Percentiles rank a stretch among this genome's conserved stretches.
These are phyloP conservation scores for Trisateles emortualis DNA, from an alignment of 2,888 invertebrate species.

Conservation along the genomic window DNA sequence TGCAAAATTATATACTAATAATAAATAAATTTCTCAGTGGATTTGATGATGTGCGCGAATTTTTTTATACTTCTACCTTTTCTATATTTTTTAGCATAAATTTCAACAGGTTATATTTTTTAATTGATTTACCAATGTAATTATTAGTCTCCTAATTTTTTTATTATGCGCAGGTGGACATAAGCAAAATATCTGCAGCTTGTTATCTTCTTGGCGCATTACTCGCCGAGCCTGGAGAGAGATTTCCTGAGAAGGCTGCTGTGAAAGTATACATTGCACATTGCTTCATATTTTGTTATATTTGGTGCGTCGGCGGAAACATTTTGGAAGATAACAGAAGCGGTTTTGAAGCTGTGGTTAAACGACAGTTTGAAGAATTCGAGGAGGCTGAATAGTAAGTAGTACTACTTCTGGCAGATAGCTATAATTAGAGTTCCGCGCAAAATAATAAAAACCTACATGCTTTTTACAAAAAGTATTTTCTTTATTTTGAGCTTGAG, in stretches of 20 bases:
- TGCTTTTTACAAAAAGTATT: too few species aligned
- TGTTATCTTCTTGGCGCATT: slow-evolving; percentile 91
- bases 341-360: slow-evolving; percentile 90
- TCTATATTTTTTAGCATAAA: too few species aligned
- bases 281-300: slow-evolving; percentile 92
- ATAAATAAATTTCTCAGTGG: too few species aligned
- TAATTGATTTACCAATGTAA: too few species aligned
- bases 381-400: slow-evolving; percentile 88
- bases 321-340: slow-evolving; percentile 90
- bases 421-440: background rate
- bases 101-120: too few species aligned
- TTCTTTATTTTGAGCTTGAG: too few species aligned
- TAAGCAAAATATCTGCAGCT: slow-evolving; percentile 92
- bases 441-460: too few species aligned
- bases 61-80: too few species aligned
- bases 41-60: too few species aligned
- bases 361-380: slow-evolving; percentile 90
- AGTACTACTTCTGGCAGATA: background rate
- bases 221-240: slow-evolving; percentile 88
- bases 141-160: too few species aligned
- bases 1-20: too few species aligned
- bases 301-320: slow-evolving; percentile 96
- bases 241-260: slow-evolving; percentile 88
- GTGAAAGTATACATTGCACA: slow-evolving; percentile 90
- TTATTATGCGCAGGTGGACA: slow-evolving; percentile 89